Evolutionary conservation across 23 tunicate species (phyloP).

Genomic region (Ascidia mentula): DNA sequence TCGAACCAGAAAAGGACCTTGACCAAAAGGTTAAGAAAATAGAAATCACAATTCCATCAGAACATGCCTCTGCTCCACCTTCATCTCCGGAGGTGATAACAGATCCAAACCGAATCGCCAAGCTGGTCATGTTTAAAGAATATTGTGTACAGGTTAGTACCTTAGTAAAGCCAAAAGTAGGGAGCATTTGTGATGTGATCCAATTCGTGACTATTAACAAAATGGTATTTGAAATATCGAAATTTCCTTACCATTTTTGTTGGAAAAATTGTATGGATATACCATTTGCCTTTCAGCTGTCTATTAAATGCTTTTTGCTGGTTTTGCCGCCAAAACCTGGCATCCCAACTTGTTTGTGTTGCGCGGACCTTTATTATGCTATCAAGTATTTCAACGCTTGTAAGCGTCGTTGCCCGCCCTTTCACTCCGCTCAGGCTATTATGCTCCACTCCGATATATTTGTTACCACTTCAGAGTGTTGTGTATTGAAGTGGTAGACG

Average conservation of each 20-base stretch:
- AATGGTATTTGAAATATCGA: too few relatives aligned
- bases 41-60: slow-evolving; percentile 25
- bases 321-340: too few relatives aligned
- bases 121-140: slow-evolving; percentile 47
- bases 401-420: neutral
- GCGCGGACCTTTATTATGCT: neutral
- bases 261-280: too few relatives aligned
- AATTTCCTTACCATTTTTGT: too few relatives aligned
- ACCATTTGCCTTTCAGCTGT: too few relatives aligned
- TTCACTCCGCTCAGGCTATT: neutral
- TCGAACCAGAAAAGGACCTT: neutral
- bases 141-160: slow-evolving; percentile 57
- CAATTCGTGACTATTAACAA: too few relatives aligned
- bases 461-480: slow-evolving; percentile 5
- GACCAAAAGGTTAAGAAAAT: slow-evolving; percentile 3
- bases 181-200: too few relatives aligned
- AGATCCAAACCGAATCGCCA: slow-evolving; percentile 42
- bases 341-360: neutral
- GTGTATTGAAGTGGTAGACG: neutral
- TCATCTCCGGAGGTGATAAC: slow-evolving; percentile 10
- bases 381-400: slow-evolving; percentile 4
- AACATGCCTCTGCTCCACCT: neutral
- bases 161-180: too few relatives aligned
- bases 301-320: too few relatives aligned
- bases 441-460: neutral